Percentiles rank a stretch among this genome's conserved stretches.
Evolutionary conservation across 2,888 invertebrate genomes (phyloP).

Genomic region (Diachrysia chrysitis): DNA sequence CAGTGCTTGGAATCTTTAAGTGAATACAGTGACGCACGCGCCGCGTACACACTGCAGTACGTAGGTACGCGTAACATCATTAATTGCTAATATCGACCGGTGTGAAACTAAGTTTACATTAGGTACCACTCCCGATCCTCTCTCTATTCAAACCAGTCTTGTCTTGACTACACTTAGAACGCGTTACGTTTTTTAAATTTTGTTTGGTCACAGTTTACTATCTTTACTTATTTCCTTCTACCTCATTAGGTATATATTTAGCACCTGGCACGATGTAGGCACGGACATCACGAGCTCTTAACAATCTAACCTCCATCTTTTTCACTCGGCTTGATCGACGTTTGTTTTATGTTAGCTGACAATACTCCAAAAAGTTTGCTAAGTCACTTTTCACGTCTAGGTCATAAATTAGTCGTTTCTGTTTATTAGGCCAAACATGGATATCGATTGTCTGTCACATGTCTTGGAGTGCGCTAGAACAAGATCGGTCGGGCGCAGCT

Average conservation of each 20-base stretch:
- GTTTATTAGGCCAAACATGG: constrained; percentile 16
- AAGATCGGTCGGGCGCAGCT: constrained; percentile 52
- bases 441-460: constrained; percentile 15
- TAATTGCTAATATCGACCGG: constrained; percentile 42
- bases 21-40: constrained; percentile 35
- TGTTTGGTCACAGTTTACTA: constrained; percentile 17
- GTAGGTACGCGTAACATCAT: constrained; percentile 34
- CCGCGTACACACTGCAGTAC: constrained; percentile 21
- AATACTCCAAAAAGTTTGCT: constrained; percentile 14
- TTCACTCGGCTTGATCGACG: constrained; percentile 32
- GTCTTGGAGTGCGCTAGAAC: constrained; percentile 37
- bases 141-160: constrained; percentile 47
- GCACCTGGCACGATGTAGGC: constrained; percentile 59
- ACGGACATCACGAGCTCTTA: constrained; percentile 56
- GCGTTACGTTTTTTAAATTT: constrained; percentile 20
- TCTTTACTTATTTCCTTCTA: constrained; percentile 15
- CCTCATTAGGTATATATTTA: constrained; percentile 48
- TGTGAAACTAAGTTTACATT: constrained; percentile 32
- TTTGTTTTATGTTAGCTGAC: constrained; percentile 19
- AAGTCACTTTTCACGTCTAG: constrained; percentile 33
- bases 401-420: constrained; percentile 10
- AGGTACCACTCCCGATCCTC: constrained; percentile 30
- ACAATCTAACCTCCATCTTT: constrained; percentile 50
- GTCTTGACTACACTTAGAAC: constrained; percentile 49
- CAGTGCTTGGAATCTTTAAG: constrained; percentile 33